Conservation (phyloP, 2,113 vertebrate species). For the Cichladusa arquata region DNA sequence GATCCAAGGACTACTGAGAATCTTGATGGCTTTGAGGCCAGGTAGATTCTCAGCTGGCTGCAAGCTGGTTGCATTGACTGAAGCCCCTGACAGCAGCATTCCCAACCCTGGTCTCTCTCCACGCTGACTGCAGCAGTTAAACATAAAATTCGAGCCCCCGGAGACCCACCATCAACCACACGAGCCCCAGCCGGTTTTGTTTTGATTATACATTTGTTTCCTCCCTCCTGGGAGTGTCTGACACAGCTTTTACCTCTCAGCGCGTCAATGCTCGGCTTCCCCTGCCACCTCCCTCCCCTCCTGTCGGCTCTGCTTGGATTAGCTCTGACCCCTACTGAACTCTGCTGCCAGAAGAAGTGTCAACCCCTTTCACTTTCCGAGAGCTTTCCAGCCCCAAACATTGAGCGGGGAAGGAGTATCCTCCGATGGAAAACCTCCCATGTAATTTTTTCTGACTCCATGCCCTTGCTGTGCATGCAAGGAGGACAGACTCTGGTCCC, state of each 20-base stretch:
- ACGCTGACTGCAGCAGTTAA: background rate
- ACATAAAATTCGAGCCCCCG: background rate
- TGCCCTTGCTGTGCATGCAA: fast-evolving
- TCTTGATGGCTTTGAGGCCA: background rate
- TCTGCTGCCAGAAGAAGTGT: slow-evolving; percentile 14
- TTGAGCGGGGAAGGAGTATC: background rate
- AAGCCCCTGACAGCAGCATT: background rate
- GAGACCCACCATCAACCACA: background rate
- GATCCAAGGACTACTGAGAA: fast-evolving
- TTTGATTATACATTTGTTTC: slow-evolving; percentile 63
- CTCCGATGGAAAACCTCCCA: background rate
- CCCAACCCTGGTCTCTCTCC: background rate
- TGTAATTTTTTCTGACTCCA: background rate
- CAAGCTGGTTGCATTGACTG: fast-evolving
- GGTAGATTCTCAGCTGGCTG: background rate
- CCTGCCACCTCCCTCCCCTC: background rate
- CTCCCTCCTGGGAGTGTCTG: slow-evolving; percentile 51
- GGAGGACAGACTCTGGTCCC: background rate
- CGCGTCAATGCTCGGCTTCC: background rate
- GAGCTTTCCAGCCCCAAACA: background rate
- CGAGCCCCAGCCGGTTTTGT: slow-evolving; percentile 32
- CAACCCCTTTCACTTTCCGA: slow-evolving; percentile 33
- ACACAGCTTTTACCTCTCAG: slow-evolving; percentile 63
- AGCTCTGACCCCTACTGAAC: slow-evolving; percentile 56
- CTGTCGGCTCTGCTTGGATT: slow-evolving; percentile 20